Conservation (phyloP, 92 coral and sea anemone genomes). For the Diadumene lineata region DNA sequence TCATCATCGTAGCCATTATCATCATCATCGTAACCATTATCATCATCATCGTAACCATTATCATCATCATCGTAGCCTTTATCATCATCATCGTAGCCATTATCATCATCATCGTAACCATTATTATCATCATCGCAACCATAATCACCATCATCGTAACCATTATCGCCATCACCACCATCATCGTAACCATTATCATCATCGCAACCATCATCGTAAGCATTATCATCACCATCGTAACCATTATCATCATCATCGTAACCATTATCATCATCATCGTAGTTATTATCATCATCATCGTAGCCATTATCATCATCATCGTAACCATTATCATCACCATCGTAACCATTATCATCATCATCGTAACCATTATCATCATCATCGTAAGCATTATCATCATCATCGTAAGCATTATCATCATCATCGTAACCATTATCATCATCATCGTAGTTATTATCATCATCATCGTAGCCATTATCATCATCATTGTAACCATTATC, state of each 20-base stretch:
- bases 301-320: not conserved
- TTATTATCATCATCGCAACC: not conserved
- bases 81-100: not conserved
- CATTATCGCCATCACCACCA: not conserved
- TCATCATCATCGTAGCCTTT: not conserved
- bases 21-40: not conserved
- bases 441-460: not conserved
- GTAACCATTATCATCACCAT: not conserved
- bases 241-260: not conserved
- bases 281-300: not conserved
- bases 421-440: not conserved
- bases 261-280: not conserved
- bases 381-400: not conserved
- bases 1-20: not conserved
- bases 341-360: not conserved
- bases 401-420: not conserved
- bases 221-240: not conserved
- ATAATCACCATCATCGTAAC: not conserved
- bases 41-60: not conserved
- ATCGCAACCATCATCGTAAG: not conserved
- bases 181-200: not conserved
- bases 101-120: not conserved
- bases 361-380: not conserved
- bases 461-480: not conserved
- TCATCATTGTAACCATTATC: not conserved